Evolutionary conservation across 1,140 invertebrate genomes (phyloP).

Genomic region (Drosophila pandora): DNA sequence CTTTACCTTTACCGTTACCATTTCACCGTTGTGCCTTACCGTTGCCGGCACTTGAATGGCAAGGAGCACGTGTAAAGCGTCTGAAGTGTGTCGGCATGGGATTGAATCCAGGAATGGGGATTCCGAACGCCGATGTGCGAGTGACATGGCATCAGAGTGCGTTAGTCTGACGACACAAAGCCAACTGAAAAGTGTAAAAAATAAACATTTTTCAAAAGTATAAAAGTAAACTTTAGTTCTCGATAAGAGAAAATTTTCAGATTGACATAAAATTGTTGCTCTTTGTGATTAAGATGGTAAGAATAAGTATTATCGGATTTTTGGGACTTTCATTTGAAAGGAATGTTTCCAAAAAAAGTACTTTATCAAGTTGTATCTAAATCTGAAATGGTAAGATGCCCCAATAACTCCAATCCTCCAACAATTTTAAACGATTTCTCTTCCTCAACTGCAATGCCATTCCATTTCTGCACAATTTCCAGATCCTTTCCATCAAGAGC

Average conservation of each 20-base stretch:
- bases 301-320: neutral
- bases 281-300: neutral
- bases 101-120: slow-evolving; percentile 58
- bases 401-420: neutral
- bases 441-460: slow-evolving; percentile 2
- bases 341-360: neutral
- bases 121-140: slow-evolving; percentile 3
- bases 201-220: slow-evolving; percentile 39
- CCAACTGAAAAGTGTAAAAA: slow-evolving; percentile 40
- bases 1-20: neutral
- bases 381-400: neutral
- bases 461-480: neutral
- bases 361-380: too few species aligned
- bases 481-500: slow-evolving; percentile 6
- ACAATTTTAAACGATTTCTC: neutral
- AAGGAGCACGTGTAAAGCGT: slow-evolving; percentile 77
- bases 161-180: slow-evolving; percentile 48
- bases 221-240: slow-evolving; percentile 20
- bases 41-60: slow-evolving; percentile 68
- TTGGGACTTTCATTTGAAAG: neutral
- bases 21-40: slow-evolving; percentile 16
- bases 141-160: slow-evolving; percentile 16
- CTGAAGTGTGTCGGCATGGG: slow-evolving; percentile 76
- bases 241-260: slow-evolving; percentile 11
- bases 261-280: slow-evolving; percentile 12